These are phyloP conservation scores for Dryococelus australis DNA, from an alignment of 2,888 invertebrate species.

Conservation along the genomic window DNA sequence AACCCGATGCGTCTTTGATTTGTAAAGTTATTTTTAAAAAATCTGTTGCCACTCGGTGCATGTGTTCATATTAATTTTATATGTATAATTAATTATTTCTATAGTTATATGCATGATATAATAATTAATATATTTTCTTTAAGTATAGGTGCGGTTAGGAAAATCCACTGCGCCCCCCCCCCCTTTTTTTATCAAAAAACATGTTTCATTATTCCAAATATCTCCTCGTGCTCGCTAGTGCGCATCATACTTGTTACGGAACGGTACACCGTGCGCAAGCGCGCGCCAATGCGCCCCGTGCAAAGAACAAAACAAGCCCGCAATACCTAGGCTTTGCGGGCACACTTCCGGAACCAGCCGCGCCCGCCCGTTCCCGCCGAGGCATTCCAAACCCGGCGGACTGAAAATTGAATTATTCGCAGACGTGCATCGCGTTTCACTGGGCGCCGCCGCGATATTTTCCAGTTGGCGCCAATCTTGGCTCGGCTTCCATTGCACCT, in stretches of 20 bases:
- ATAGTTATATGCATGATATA: no score
- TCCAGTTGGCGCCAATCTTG: neutral
- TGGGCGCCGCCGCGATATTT: neutral
- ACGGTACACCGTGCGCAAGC: neutral
- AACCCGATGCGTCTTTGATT: no score
- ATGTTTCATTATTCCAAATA: no score
- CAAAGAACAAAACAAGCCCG: neutral
- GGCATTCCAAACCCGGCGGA: neutral
- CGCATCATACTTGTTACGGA: neutral
- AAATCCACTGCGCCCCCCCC: no score
- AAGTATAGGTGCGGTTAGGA: no score
- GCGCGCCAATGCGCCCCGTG: neutral
- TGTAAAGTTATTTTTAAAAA: no score
- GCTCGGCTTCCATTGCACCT: neutral
- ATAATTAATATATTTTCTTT: no score
- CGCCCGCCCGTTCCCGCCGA: neutral
- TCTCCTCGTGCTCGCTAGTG: no score
- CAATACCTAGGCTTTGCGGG: neutral
- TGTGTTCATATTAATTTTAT: no score
- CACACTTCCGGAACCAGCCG: neutral
- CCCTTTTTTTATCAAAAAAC: no score
- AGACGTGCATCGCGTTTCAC: neutral
- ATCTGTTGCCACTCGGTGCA: no score
- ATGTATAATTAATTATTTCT: no score
- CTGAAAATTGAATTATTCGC: neutral